These are phyloP conservation scores for Hyperoplus immaculatus DNA, from an alignment of 2,797 vertebrate genomes.

Conservation along the genomic window DNA sequence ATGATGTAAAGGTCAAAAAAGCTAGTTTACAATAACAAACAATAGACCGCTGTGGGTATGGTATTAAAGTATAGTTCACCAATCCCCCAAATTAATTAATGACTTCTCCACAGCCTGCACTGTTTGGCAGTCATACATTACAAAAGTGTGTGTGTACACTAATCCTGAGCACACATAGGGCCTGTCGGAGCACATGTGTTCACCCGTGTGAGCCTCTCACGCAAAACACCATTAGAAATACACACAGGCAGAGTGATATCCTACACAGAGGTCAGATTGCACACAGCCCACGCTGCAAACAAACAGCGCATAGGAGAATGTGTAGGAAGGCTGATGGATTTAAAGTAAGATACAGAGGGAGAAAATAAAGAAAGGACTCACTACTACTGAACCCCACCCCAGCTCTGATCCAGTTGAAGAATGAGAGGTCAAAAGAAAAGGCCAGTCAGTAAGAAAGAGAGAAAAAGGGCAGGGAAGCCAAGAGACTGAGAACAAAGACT, in stretches of 20 bases:
- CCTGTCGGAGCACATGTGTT: constrained; percentile 40
- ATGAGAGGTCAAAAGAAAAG: constrained; percentile 42
- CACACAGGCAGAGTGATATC: constrained; percentile 38
- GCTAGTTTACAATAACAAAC: neutral
- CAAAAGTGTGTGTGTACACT: constrained; percentile 12
- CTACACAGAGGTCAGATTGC: constrained; percentile 31
- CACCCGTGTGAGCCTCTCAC: constrained; percentile 32
- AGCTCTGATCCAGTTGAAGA: constrained; percentile 62
- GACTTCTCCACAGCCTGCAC: neutral
- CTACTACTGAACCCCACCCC: constrained; percentile 72
- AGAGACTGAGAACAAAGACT: constrained; percentile 50
- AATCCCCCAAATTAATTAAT: constrained; percentile 3
- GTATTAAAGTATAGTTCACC: neutral
- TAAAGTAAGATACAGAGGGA: constrained; percentile 33
- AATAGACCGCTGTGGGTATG: neutral
- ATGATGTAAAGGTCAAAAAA: constrained; percentile 8
- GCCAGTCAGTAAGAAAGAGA: constrained; percentile 27
- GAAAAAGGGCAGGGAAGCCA: constrained; percentile 17
- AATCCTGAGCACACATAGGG: constrained; percentile 34
- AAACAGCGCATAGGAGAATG: constrained; percentile 33
- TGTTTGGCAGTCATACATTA: constrained; percentile 9
- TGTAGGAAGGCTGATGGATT: constrained; percentile 44
- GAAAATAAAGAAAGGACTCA: constrained; percentile 59
- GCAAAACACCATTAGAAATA: constrained; percentile 52
- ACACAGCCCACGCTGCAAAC: constrained; percentile 27